phyloP scores from a whole-genome alignment of 1,140 invertebrate species.

The Mercenaria mercenaria region DNA sequence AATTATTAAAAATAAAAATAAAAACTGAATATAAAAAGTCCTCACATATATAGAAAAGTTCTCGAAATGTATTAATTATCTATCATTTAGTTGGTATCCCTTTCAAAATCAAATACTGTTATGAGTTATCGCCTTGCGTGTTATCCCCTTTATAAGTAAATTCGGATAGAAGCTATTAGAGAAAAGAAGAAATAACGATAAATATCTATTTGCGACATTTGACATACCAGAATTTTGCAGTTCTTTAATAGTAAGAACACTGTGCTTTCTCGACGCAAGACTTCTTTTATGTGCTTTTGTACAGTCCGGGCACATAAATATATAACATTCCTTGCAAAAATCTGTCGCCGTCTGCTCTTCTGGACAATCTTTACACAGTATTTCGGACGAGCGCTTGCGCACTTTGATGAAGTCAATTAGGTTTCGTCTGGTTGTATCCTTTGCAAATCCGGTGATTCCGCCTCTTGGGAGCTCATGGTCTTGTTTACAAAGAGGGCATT shows the following conservation, averaged over 20 bases:
- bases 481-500: slow-evolving; percentile 70
- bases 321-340: slow-evolving; percentile 75
- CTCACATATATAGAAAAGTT: too few species aligned
- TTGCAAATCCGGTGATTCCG: slow-evolving; percentile 66
- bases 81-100: too few species aligned
- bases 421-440: slow-evolving; percentile 71
- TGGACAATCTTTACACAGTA: slow-evolving; percentile 73
- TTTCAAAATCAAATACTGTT: too few species aligned
- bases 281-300: slow-evolving; percentile 69
- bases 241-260: slow-evolving; percentile 62
- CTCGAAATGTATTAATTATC: too few species aligned
- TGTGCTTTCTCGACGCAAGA: slow-evolving; percentile 69
- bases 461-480: slow-evolving; percentile 57
- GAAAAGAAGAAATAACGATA: too few species aligned
- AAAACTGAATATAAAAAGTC: too few species aligned
- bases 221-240: slow-evolving; percentile 49
- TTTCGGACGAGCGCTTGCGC: slow-evolving; percentile 67
- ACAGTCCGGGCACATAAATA: slow-evolving; percentile 74
- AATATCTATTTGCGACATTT: too few species aligned
- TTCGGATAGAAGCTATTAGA: too few species aligned
- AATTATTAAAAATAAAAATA: too few species aligned
- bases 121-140: too few species aligned
- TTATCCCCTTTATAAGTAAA: too few species aligned
- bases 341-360: slow-evolving; percentile 71
- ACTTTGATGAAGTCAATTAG: slow-evolving; percentile 72